Conservation (phyloP, 2,888 invertebrate genomes). For the Amblyjoppa proteus region DNA sequence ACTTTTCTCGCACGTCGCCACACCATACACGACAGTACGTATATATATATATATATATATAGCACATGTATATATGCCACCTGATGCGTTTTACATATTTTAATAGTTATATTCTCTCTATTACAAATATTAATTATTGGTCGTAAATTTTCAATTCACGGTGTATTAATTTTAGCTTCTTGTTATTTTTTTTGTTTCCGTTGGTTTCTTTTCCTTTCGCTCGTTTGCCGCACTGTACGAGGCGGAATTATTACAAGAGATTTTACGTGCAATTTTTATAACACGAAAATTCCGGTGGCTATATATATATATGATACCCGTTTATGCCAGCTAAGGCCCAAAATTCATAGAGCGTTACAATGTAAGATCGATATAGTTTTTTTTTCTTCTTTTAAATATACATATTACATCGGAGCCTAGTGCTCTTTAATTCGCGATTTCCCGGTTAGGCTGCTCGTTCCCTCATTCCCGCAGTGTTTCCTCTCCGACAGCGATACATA, state of each 20-base stretch:
- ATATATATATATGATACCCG: slow-evolving; percentile 64
- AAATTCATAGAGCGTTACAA: slow-evolving; percentile 64
- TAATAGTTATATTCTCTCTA: slow-evolving; percentile 45
- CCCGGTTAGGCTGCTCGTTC: slow-evolving; percentile 38
- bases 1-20: slow-evolving; percentile 32
- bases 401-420: slow-evolving; percentile 58
- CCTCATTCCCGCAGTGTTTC: neutral
- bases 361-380: slow-evolving; percentile 57
- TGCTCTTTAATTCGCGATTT: slow-evolving; percentile 48
- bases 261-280: slow-evolving; percentile 45
- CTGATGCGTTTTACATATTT: slow-evolving; percentile 40
- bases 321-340: slow-evolving; percentile 69
- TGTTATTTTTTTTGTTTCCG: neutral
- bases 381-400: slow-evolving; percentile 34
- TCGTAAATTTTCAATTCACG: slow-evolving; percentile 63
- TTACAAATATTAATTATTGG: slow-evolving; percentile 63
- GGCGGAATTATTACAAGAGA: slow-evolving; percentile 20
- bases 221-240: slow-evolving; percentile 17
- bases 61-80: slow-evolving; percentile 38
- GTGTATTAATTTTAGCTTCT: slow-evolving; percentile 29
- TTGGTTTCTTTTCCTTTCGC: slow-evolving; percentile 2
- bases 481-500: neutral
- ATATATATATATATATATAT: slow-evolving; percentile 39
- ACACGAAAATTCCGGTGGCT: slow-evolving; percentile 64
- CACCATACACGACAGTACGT: slow-evolving; percentile 33